phyloP scores from a whole-genome alignment of 1,140 invertebrate species.

The Psix sp. region DNA sequence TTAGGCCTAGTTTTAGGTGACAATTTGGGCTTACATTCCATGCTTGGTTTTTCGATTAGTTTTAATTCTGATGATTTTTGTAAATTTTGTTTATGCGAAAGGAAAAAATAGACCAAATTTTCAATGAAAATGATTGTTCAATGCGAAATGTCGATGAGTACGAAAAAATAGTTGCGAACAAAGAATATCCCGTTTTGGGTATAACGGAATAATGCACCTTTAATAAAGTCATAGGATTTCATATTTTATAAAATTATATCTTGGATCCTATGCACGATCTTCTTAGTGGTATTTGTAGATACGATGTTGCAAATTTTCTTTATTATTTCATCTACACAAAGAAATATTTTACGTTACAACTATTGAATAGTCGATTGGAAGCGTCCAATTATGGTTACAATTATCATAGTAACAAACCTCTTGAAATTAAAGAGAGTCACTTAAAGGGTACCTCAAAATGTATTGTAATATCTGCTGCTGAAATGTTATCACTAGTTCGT shows the following conservation, averaged over 20 bases:
- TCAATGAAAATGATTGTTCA: conserved; percentile 1
- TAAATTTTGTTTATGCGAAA: conserved; percentile 41
- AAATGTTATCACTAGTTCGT: conserved; percentile 61
- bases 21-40: conserved; percentile 63
- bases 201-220: conserved; percentile 68
- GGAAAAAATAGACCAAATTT: background rate
- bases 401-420: conserved; percentile 7
- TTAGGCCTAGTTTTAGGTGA: conserved; percentile 61
- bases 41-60: conserved; percentile 58
- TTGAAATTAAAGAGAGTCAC: conserved; percentile 36
- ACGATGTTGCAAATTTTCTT: conserved; percentile 64
- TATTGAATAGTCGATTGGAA: conserved; percentile 22
- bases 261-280: conserved; percentile 72
- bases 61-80: conserved; percentile 63
- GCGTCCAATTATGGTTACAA: conserved; percentile 11
- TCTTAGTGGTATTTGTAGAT: conserved; percentile 68
- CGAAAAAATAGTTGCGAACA: background rate
- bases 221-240: conserved; percentile 64
- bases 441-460: conserved; percentile 50
- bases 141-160: conserved; percentile 8
- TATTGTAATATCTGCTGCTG: conserved; percentile 60
- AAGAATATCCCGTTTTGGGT: conserved; percentile 33
- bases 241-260: conserved; percentile 66
- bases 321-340: conserved; percentile 60
- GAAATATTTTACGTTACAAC: conserved; percentile 58